Percentiles rank a stretch among this genome's conserved stretches.
These are phyloP conservation scores for Tragelaphus strepsiceros DNA, from an alignment of 2,113 vertebrate species.

Conservation along the genomic window DNA sequence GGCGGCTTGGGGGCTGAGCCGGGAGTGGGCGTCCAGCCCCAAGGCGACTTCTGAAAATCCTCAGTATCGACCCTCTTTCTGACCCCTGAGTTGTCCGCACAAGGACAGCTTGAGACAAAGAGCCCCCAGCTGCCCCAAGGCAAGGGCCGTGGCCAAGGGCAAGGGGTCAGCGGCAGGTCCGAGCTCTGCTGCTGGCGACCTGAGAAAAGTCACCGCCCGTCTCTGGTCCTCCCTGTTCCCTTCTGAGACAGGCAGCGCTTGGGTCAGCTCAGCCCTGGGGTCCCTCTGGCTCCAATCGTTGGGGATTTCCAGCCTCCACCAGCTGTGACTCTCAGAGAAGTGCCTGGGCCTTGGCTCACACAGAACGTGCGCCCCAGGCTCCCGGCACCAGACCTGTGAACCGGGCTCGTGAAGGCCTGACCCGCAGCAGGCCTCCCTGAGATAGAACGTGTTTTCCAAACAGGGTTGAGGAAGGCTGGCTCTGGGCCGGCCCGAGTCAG, in stretches of 20 bases:
- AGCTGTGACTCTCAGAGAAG: not conserved
- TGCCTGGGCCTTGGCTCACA: not conserved
- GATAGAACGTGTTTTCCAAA: not conserved
- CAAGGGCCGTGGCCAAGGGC: not conserved
- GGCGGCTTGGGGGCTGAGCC: not conserved
- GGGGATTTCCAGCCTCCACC: not conserved
- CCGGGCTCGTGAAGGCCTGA: not conserved
- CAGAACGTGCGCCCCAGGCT: not conserved
- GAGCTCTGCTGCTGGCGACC: not conserved
- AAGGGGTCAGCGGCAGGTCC: not conserved
- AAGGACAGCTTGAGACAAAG: not conserved
- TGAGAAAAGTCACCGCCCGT: not conserved
- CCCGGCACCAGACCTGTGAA: slow-evolving; percentile 30
- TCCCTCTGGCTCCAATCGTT: not conserved
- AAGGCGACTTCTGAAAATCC: not conserved
- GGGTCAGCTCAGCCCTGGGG: not conserved
- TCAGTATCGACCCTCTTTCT: not conserved
- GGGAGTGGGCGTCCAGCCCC: not conserved
- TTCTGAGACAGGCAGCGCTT: not conserved
- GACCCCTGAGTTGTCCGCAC: not conserved
- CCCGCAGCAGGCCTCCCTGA: not conserved
- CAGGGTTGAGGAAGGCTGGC: not conserved
- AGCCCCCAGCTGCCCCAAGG: not conserved
- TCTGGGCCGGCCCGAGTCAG: not conserved
- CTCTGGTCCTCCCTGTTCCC: not conserved